Conservation (phyloP, 1,140 invertebrate genomes). For the Magallana ariakensis region DNA sequence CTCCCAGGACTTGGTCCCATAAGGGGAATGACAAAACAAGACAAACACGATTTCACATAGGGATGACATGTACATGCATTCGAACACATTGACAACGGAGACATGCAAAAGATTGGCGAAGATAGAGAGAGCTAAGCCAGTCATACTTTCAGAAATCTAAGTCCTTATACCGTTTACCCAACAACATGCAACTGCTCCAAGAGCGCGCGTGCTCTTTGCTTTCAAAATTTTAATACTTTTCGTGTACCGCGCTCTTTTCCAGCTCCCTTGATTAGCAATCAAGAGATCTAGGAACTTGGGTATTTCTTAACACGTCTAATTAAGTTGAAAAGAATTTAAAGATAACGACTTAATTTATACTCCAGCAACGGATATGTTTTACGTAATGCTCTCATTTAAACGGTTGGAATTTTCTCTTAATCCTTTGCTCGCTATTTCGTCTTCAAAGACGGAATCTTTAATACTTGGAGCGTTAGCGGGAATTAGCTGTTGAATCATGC, state of each 20-base stretch:
- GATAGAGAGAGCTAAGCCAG: not conserved
- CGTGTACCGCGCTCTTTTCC: too few relatives aligned
- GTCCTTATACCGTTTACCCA: not conserved
- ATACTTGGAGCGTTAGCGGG: not conserved
- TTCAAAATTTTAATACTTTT: too few relatives aligned
- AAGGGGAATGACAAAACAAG: not conserved
- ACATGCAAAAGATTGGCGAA: not conserved
- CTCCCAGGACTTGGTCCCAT: not conserved
- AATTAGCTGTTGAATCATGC: not conserved
- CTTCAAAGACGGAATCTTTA: not conserved
- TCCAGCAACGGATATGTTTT: not conserved
- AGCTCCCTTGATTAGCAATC: not conserved
- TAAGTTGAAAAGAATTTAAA: constrained; percentile 33
- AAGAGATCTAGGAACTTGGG: not conserved
- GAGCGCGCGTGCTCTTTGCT: too few relatives aligned
- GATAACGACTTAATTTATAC: constrained; percentile 22
- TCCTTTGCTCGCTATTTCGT: not conserved
- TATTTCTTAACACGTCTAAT: constrained; percentile 18
- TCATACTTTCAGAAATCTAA: not conserved
- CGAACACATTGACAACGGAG: constrained; percentile 1
- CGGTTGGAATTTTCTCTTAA: not conserved
- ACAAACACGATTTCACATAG: constrained; percentile 12
- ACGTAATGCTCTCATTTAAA: constrained; percentile 2
- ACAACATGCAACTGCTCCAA: too few relatives aligned
- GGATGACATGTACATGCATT: not conserved